Evolutionary conservation across 2,797 vertebrate genomes (phyloP).

Genomic region (Salarias fasciatus): DNA sequence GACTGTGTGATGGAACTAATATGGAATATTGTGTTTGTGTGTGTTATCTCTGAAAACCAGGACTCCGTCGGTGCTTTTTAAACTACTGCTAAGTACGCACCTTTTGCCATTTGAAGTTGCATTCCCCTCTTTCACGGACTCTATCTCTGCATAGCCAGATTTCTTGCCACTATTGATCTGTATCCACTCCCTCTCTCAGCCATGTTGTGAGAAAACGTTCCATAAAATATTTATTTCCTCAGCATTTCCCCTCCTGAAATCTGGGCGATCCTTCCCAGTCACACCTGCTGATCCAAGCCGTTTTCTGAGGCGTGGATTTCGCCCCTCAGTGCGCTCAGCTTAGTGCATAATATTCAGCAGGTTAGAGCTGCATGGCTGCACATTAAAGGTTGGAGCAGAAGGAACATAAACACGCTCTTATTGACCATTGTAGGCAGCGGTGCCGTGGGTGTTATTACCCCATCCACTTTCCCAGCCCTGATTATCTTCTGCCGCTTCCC

Average conservation of each 20-base stretch:
- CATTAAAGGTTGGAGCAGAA: constrained; percentile 54
- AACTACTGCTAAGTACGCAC: constrained; percentile 4
- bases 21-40: background rate
- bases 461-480: constrained; percentile 13
- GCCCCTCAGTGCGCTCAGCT: constrained; percentile 40
- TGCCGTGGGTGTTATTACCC: constrained; percentile 42
- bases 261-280: constrained; percentile 52
- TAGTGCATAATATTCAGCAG: constrained; percentile 44
- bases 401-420: constrained; percentile 41
- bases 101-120: constrained; percentile 18
- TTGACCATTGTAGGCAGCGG: constrained; percentile 18
- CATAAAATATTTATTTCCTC: constrained; percentile 70
- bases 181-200: constrained; percentile 43
- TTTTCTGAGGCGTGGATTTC: constrained; percentile 48
- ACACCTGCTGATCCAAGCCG: constrained; percentile 65
- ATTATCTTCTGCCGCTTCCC: constrained; percentile 27
- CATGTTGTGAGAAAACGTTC: constrained; percentile 45
- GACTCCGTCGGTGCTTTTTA: background rate
- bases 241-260: constrained; percentile 23
- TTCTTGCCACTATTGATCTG: constrained; percentile 55
- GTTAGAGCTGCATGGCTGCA: constrained; percentile 55
- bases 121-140: constrained; percentile 19
- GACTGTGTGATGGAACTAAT: too few relatives aligned
- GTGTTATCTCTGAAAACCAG: constrained; percentile 2
- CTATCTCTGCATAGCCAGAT: constrained; percentile 50